Evolutionary conservation across 2,797 vertebrate genomes (phyloP), one percentile per base, ranked within the genome.

Genomic region (Myotis findleyi): DNA sequence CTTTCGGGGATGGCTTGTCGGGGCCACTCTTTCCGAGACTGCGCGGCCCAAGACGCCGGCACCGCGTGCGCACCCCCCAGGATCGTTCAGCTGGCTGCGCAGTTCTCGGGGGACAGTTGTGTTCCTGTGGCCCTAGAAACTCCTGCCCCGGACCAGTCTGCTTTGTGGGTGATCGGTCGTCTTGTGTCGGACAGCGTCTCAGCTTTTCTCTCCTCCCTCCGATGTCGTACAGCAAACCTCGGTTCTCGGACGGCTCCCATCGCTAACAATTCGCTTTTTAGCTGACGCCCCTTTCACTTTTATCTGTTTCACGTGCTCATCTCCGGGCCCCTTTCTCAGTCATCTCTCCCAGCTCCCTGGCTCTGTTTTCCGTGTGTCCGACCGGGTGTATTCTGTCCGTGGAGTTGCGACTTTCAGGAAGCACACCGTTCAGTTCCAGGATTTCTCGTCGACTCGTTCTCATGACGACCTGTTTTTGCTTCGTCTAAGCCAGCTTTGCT

Each of bases 291-390:
- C 55, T 23, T 23, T 9, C 55, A 1, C 23, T 10, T 57, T 8
- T 57, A 23, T 55, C 89, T 47, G 11, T 9, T 49, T 12, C 57
- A 2, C 33, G 25, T 49, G 41, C 17, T 21, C 18, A 23, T 33
- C 30, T 75, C 41, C 3, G 23, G 13, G 30, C 47, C 69, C 21
- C 69, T 0, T 21, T 13, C 68, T 57, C 21, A 4, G 66, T 23
- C 5, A 11, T 4, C 47, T 47, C 66, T 10, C 36, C 57, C 16
- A 5, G 6, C 33, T 1, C 3, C 17, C 55, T 0, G 1, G 30
- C 13, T 6, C 55, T 10, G 17, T 10, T 36, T 13, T 6, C 55
- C 12, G 17, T 10, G 44, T 13, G 62, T 17, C 47, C 75, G 5
- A 23, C 36, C 51, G 27, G n/a, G 36, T 21, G 8, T 0, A 0